phyloP scores from a whole-genome alignment of 1,140 invertebrate genomes.

The Prorops nasuta region DNA sequence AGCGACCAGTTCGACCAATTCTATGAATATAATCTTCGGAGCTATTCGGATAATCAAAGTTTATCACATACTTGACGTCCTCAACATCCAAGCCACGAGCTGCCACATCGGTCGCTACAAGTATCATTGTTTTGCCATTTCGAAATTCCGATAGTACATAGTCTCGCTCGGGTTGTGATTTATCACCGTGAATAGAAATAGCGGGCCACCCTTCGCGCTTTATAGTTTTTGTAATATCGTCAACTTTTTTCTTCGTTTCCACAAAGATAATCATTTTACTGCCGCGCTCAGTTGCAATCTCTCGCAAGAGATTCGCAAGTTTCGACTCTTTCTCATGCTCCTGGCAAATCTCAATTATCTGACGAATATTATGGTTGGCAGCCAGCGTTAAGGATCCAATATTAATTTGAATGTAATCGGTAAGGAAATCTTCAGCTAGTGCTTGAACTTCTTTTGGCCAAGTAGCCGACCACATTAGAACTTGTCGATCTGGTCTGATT shows the following conservation, averaged over 20 bases:
- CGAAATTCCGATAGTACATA: constrained; percentile 91
- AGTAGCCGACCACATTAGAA: constrained; percentile 99
- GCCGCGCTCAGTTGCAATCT: constrained; percentile 81
- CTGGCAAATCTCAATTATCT: constrained; percentile 93
- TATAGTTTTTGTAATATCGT: constrained; percentile 90
- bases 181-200: constrained; percentile 96
- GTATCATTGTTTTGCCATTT: constrained; percentile 86
- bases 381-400: constrained; percentile 91
- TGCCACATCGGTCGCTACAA: constrained; percentile 98
- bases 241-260: constrained; percentile 97
- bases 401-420: constrained; percentile 87
- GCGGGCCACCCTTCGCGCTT: constrained; percentile 81
- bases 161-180: constrained; percentile 95
- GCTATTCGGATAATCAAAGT: constrained; percentile 97
- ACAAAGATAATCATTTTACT: constrained; percentile 98
- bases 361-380: constrained; percentile 97
- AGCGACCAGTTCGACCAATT: constrained; percentile 94
- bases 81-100: constrained; percentile 97
- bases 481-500: constrained; percentile 91
- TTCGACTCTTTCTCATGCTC: constrained; percentile 86
- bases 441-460: constrained; percentile 98
- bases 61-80: constrained; percentile 98
- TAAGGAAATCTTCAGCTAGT: constrained; percentile 92
- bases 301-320: constrained; percentile 77
- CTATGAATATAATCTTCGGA: constrained; percentile 99